A percentile compares a stretch with the other conserved stretches of the same genome.
Conservation (phyloP, 2,888 invertebrate genomes). For the Callosobruchus maculatus region DNA sequence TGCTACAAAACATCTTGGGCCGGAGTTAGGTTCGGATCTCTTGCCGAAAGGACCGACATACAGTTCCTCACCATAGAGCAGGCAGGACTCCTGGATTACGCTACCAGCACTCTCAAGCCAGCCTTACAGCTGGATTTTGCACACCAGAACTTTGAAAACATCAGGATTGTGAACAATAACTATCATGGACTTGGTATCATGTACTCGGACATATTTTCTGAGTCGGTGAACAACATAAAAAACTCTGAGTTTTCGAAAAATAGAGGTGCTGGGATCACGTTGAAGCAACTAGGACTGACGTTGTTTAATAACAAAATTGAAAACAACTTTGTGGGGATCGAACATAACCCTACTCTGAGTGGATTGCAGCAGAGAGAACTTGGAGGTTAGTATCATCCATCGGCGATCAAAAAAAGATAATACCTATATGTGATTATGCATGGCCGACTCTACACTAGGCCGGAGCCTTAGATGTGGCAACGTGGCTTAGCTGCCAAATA, state of each 20-base stretch:
- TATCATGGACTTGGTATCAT: conserved; percentile 91
- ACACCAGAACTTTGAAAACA: conserved; percentile 76
- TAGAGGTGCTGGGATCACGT: conserved; percentile 82
- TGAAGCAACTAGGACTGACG: conserved; percentile 82
- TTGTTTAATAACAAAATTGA: conserved; percentile 75
- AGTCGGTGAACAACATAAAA: conserved; percentile 74
- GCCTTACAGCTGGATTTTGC: conserved; percentile 86
- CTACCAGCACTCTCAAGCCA: conserved; percentile 81
- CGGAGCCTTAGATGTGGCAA: too few relatives aligned
- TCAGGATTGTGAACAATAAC: conserved; percentile 78
- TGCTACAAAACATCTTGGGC: conserved; percentile 94
- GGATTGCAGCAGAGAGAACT: conserved; percentile 84
- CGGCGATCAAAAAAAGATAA: too few relatives aligned
- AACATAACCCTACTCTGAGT: conserved; percentile 86
- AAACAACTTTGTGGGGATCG: conserved; percentile 86
- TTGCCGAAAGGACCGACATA: conserved; percentile 82
- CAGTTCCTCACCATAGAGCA: conserved; percentile 86
- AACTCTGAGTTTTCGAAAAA: conserved; percentile 84
- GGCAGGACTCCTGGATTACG: conserved; percentile 91
- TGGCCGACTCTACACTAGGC: too few relatives aligned
- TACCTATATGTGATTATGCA: too few relatives aligned
- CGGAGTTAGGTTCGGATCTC: conserved; percentile 83
- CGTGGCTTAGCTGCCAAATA: too few relatives aligned
- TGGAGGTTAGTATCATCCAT: conserved; percentile 35
- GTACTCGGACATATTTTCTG: conserved; percentile 91